phyloP scores from a whole-genome alignment of 2,113 vertebrate species.

The Thamnaconus septentrionalis region DNA sequence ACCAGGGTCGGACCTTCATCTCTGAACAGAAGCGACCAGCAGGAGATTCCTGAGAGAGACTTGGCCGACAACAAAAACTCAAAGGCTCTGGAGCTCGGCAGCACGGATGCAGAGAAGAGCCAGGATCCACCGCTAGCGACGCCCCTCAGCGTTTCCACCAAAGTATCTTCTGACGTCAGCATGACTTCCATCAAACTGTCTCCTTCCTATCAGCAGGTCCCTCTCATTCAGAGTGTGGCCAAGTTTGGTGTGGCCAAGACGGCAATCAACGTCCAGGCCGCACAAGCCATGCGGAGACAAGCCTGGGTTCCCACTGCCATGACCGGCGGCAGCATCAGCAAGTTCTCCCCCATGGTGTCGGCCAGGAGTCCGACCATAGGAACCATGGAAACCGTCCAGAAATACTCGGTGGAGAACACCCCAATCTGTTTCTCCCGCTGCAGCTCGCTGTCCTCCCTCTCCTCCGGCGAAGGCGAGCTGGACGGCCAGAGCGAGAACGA shows the following conservation, averaged over 20 bases:
- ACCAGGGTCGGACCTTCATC: constrained; percentile 34
- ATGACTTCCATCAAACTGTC: constrained; percentile 91
- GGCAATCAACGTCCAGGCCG: constrained; percentile 71
- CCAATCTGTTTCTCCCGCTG: constrained; percentile 93
- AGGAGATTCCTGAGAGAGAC: constrained; percentile 76
- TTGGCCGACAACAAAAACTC: constrained; percentile 65
- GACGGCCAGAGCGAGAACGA: constrained; percentile 85
- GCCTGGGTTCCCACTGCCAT: constrained; percentile 79
- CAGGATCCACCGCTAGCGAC: constrained; percentile 68
- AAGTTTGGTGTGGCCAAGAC: constrained; percentile 72
- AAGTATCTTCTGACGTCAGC: constrained; percentile 73
- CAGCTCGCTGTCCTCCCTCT: constrained; percentile 94
- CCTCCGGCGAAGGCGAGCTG: constrained; percentile 84
- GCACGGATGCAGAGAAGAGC: constrained; percentile 69
- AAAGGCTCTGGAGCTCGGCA: constrained; percentile 53
- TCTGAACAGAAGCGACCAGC: constrained; percentile 57
- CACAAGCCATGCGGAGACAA: constrained; percentile 80
- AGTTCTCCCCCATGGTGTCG: constrained; percentile 79
- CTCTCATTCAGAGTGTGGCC: constrained; percentile 78
- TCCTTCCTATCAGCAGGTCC: constrained; percentile 90
- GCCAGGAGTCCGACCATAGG: constrained; percentile 58
- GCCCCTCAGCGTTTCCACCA: constrained; percentile 73
- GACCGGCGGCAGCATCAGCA: constrained; percentile 74
- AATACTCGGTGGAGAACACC: constrained; percentile 87
- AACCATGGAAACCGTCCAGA: constrained; percentile 85